Evolutionary conservation across 2,888 invertebrate genomes (phyloP), one percentile per base, ranked within the genome.

Genomic region (Entomobrya multifasciata): DNA sequence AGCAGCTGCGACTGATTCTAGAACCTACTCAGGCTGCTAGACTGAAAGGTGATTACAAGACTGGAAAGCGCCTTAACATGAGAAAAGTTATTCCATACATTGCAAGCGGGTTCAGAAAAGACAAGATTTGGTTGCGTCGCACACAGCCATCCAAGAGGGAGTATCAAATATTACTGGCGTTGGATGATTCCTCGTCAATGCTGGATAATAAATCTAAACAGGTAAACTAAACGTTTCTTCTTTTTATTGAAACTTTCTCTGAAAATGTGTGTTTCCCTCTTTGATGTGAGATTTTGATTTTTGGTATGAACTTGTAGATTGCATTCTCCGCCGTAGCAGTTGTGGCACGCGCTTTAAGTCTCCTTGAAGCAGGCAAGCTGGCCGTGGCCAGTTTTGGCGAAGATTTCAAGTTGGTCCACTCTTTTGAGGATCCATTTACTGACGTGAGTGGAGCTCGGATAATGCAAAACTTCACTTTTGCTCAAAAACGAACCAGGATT

Each of bases 11-110:
- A 65, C 94, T 99, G 0, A 97, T 99, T 62, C 93, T 99, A 52
- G 99, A 99, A 92, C 99, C 99, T 0, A 98, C 98, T 0, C 96
- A 97, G 91, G 96, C 98, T 0, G 96, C 98, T 0, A 95, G 98
- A 89, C 94, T 98, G 44, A 97, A 95, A 93, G 99, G 99, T 22
- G 99, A 99, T 93, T 99, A 97, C 93, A 95, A 98, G 77, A 99
- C 98, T 0, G 99, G 99, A 0, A 96, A 98, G 88, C 95, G 99
- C 8, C 96, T 99, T 77, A 99, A 99, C 93, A 99, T 99, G 99
- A 95, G 99, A 65, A 97, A 97, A 92, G 96, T 99, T 80, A 98
- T 99, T 92, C 97, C 99, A 0, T 99, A 99, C 93, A 98, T 99
- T 90, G 99, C 99, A 20, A 99, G 99, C 88, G 97, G 99, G 93